A percentile compares a stretch with the other conserved stretches of the same genome.
phyloP scores from a whole-genome alignment of 2,888 invertebrate species.

The Drosophila niveifrons region DNA sequence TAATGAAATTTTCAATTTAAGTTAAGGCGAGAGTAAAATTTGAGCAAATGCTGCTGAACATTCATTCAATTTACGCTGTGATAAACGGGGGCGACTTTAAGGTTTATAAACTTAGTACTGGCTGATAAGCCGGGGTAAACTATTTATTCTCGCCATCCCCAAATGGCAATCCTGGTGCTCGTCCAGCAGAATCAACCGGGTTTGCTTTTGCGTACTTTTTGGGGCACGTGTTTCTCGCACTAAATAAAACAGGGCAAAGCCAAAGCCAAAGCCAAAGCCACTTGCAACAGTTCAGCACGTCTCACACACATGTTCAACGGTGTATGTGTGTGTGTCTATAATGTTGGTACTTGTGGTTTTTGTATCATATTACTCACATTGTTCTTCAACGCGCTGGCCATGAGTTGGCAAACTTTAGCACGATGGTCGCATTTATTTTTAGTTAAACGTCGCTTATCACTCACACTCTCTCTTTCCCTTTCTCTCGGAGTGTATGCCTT shows the following conservation, averaged over 20 bases:
- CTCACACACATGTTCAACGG: constrained; percentile 1
- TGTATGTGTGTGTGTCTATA: constrained; percentile 17
- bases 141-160: constrained; percentile 9
- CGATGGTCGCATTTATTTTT: constrained; percentile 49
- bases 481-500: not conserved
- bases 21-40: not conserved
- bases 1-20: too few species aligned
- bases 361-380: constrained; percentile 52
- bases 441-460: constrained; percentile 63
- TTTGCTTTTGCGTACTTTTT: constrained; percentile 10
- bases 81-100: constrained; percentile 4
- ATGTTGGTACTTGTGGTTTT: constrained; percentile 51
- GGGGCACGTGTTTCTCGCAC: constrained; percentile 34
- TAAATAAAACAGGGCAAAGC: constrained; percentile 23
- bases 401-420: constrained; percentile 50
- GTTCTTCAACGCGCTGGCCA: constrained; percentile 40
- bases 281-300: constrained; percentile 22
- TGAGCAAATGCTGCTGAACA: not conserved
- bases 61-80: not conserved
- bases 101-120: not conserved
- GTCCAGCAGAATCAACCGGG: not conserved
- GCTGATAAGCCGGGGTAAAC: constrained; percentile 5
- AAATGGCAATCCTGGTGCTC: constrained; percentile 5
- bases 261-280: constrained; percentile 4
- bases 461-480: constrained; percentile 10